Evolutionary conservation across 64 coral and sea anemone species (phyloP).

Genomic region (Montipora cactus): DNA sequence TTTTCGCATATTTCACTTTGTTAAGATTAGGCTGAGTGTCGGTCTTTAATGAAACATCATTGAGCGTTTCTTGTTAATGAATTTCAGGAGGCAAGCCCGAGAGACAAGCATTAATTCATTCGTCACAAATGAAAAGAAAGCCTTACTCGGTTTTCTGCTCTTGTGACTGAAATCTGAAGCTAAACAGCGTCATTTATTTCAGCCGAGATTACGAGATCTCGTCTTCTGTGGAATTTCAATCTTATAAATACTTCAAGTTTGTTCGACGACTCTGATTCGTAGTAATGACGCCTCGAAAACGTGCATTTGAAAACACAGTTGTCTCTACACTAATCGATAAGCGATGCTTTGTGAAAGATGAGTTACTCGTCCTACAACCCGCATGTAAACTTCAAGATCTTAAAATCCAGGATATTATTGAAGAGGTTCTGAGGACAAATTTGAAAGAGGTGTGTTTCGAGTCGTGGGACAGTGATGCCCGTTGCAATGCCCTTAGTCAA

Average conservation of each 20-base stretch:
- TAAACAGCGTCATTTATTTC: too few relatives aligned
- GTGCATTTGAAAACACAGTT: constrained; percentile 4
- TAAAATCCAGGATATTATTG: constrained; percentile 76
- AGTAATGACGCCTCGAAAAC: constrained; percentile 46
- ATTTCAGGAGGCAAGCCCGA: neutral
- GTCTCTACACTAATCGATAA: neutral
- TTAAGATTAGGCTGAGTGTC: constrained; percentile 1
- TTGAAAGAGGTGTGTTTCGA: constrained; percentile 63
- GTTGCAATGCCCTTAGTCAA: constrained; percentile 73
- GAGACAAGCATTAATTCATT: neutral
- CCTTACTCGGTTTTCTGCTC: neutral
- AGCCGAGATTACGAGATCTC: too few relatives aligned
- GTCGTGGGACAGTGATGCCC: constrained; percentile 74
- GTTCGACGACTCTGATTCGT: neutral
- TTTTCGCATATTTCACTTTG: constrained; percentile 51
- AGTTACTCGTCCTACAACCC: constrained; percentile 86
- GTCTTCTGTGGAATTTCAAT: too few relatives aligned
- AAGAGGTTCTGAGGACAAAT: constrained; percentile 77
- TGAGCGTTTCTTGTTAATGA: neutral
- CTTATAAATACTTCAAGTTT: neutral
- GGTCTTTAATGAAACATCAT: constrained; percentile 18
- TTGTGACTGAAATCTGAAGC: neutral
- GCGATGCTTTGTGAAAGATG: constrained; percentile 15
- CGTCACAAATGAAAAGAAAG: neutral
- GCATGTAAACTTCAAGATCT: constrained; percentile 91